Conservation (phyloP, 2,888 invertebrate species). For the Caenorhabditis sp. region DNA sequence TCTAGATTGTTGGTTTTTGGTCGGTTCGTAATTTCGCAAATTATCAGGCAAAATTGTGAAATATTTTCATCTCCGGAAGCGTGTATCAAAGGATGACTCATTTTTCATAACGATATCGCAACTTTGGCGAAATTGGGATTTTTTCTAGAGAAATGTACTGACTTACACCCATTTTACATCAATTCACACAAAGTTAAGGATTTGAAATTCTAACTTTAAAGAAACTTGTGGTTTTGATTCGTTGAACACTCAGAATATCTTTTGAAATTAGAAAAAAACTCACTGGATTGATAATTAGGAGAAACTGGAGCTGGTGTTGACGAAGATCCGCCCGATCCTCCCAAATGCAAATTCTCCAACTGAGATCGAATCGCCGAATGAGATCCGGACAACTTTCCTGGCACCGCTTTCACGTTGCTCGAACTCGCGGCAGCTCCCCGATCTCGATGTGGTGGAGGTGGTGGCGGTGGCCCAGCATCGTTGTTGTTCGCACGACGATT, state of each 20-base stretch:
- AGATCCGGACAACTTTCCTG: conserved; percentile 19
- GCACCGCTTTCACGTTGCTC: background rate
- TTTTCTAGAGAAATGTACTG: no score
- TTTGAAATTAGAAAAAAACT: conserved; percentile 4
- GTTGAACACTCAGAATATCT: background rate
- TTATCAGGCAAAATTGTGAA: no score
- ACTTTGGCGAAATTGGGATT: no score
- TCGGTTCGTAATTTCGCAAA: no score
- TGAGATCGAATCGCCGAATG: conserved; percentile 32
- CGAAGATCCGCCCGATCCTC: conserved; percentile 5
- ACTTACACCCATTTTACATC: no score
- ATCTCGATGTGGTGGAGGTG: conserved; percentile 9
- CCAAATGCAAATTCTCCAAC: conserved; percentile 37
- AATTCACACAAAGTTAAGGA: no score
- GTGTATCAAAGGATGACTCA: no score
- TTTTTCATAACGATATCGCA: no score
- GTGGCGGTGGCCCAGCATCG: conserved; percentile 24
- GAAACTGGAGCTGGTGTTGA: background rate
- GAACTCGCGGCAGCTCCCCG: background rate
- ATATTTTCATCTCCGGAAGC: no score
- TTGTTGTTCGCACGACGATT: conserved; percentile 20
- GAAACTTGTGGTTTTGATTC: no score
- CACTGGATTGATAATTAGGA: background rate
- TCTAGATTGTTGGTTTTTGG: no score
- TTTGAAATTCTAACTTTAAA: no score